Evolutionary conservation across 1,140 invertebrate species (phyloP), one percentile per base, ranked within the genome.

Genomic region (Drosophila athabasca): DNA sequence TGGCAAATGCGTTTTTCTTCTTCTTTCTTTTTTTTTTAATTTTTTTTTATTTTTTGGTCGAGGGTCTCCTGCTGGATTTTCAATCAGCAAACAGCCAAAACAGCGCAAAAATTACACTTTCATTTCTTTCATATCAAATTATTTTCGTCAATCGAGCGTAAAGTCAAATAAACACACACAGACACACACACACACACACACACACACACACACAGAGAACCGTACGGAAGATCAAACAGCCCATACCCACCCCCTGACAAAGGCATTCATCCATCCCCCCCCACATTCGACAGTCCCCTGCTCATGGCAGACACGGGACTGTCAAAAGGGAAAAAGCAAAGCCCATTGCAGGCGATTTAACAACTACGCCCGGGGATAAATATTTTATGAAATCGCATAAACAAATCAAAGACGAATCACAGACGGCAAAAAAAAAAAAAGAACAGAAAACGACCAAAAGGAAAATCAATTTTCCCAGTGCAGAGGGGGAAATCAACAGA

Each of bases 311-410:
- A 19, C 17, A 19, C 17, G 15, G n/a, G 50, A 24, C 58, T 67
- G 69, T 45, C 67, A 85, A 83, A 88, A 84, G 80, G 85, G 69
- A 79, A 80, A 90, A 66, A 5, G 35, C 35, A 90, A 66, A 13
- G 35, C 35, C 80, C 84, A 89, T 89, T 84, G 84, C 84, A 89
- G 57, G 74, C 85, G 84, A 88, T 88, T 88, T 88, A 88, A 88
- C 83, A 88, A 89, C 84, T 79, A 76, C 76, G 83, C 79, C 78
- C 39, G 76, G 72, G 83, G 83, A 89, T 88, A 88, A 88, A 88
- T 88, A 88, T 88, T 88, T 88, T 88, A 88, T 88, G 83, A 88
- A 88, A 88, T 83, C 83, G 84, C 83, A 88, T 88, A 88, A 88
- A 88, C 83, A 88, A 88, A 88, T 88, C 83, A 88, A 88, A 88